Evolutionary conservation across 2,888 invertebrate species (phyloP), one percentile per base, ranked within the genome.

Genomic region (Drosophila prolongata): DNA sequence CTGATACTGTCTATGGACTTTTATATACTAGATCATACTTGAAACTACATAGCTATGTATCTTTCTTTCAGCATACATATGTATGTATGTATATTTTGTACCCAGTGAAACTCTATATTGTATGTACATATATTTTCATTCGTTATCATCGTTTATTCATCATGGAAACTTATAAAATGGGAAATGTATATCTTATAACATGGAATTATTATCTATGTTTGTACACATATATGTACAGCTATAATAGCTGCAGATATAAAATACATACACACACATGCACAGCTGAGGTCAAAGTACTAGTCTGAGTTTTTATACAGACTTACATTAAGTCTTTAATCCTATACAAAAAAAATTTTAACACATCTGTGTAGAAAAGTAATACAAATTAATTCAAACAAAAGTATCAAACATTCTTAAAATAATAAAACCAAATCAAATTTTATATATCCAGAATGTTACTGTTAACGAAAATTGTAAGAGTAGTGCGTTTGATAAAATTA

Each of bases 131-230:
- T 47, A 38, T 13, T 61, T 11, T 14, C 37, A 1, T 0, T 13
- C 37, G 9, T 30, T 19, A 14, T 61, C 30, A 30, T 62, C 19
- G 10, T 38, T 9, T 10, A 43, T 44, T 59, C 27, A 16, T 35
- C 16, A 16, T 19, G 19, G 43, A 43, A 46, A 30, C 19, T 1
- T 10, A 14, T 40, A 4, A 42, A 62, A 62, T 53, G 50, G 37
- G 24, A 65, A 66, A 34, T 52, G 50, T 65, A 50, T 65, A 43
- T 50, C 64, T 50, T 44, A 52, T 37, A 30, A 8, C 13, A 40
- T 40, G 53, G 35, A 64, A 53, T 78, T 75, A 62, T 72, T 60
- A 66, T 77, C 56, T 47, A 46, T 14, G 14, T 55, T 65, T 58
- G 34, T 56, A 59, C 47, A 24, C 19, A 19, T n/a, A 40, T 57